A percentile compares a stretch with the other conserved stretches of the same genome.
These are phyloP conservation scores for Neolamprologus kungweensis DNA, from an alignment of 2,113 vertebrate species.

Conservation along the genomic window DNA sequence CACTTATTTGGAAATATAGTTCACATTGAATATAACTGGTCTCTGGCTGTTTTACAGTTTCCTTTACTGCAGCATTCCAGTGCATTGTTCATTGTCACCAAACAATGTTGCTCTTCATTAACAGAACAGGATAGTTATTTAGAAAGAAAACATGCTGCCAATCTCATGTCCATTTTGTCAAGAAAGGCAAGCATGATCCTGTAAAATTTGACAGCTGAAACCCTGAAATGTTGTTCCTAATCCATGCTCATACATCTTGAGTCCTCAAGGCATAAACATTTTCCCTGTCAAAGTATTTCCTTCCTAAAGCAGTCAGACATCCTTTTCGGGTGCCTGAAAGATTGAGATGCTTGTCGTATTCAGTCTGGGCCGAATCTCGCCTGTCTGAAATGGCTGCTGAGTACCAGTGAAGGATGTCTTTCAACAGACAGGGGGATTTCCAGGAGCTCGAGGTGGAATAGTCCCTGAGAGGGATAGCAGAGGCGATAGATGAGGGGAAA, in stretches of 20 bases:
- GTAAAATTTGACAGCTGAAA: conserved; percentile 1
- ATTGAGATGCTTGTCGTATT: conserved; percentile 48
- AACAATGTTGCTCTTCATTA: background rate
- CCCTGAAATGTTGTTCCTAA: conserved; percentile 16
- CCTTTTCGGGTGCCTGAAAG: conserved; percentile 29
- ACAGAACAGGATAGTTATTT: conserved; percentile 14
- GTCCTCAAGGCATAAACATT: conserved; percentile 23
- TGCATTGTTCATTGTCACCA: background rate
- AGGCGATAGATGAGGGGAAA: conserved; percentile 20
- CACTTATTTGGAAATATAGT: background rate
- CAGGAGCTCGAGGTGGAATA: conserved; percentile 35
- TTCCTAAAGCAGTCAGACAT: conserved; percentile 41
- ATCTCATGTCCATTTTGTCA: conserved; percentile 1
- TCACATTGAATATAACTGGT: background rate
- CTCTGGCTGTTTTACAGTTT: background rate
- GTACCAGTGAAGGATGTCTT: conserved; percentile 51
- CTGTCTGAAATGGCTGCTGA: conserved; percentile 55
- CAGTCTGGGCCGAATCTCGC: conserved; percentile 38
- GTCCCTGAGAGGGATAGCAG: conserved; percentile 34
- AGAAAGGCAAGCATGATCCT: conserved; percentile 24
- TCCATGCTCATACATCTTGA: background rate
- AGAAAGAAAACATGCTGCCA: conserved; percentile 29
- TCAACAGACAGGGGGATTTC: conserved; percentile 58
- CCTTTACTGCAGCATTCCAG: background rate
- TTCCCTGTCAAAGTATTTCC: conserved; percentile 42